Evolutionary conservation across 2,888 invertebrate genomes (phyloP).

Genomic region (Glyphotaelius pellucidus): DNA sequence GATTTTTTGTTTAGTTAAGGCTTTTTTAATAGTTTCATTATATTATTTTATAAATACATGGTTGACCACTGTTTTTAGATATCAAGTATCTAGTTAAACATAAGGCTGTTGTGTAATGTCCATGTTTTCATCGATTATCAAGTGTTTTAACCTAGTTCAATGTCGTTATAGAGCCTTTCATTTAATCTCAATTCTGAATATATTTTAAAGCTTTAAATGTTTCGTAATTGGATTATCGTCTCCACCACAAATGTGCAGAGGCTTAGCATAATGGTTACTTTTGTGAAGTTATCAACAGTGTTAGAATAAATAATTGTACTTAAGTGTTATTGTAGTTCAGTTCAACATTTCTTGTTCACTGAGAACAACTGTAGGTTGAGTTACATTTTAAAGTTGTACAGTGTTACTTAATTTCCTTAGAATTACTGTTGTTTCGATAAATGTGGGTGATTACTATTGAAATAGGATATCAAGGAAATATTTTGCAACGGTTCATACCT

Average conservation of each 20-base stretch:
- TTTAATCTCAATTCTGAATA: background rate
- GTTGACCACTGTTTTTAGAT: background rate
- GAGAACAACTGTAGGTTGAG: background rate
- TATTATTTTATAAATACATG: background rate
- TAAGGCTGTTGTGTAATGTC: background rate
- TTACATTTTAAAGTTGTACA: background rate
- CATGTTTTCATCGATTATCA: background rate
- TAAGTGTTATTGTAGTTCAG: background rate
- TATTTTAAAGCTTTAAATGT: background rate
- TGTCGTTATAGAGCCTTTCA: background rate
- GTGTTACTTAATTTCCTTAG: background rate
- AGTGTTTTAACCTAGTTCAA: background rate
- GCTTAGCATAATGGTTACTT: background rate
- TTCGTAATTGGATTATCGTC: background rate
- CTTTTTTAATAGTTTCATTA: background rate
- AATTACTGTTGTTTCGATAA: background rate
- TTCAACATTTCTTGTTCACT: background rate
- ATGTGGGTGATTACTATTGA: background rate
- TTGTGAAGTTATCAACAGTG: background rate
- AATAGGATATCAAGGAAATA: background rate
- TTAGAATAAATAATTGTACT: background rate
- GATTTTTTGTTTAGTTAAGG: background rate
- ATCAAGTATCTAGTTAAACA: background rate
- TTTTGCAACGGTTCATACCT: background rate
- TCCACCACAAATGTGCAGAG: background rate